Percentiles rank a stretch among this genome's conserved stretches.
Evolutionary conservation across 1,140 invertebrate species (phyloP).

Genomic region (Hypsibius dujardini): DNA sequence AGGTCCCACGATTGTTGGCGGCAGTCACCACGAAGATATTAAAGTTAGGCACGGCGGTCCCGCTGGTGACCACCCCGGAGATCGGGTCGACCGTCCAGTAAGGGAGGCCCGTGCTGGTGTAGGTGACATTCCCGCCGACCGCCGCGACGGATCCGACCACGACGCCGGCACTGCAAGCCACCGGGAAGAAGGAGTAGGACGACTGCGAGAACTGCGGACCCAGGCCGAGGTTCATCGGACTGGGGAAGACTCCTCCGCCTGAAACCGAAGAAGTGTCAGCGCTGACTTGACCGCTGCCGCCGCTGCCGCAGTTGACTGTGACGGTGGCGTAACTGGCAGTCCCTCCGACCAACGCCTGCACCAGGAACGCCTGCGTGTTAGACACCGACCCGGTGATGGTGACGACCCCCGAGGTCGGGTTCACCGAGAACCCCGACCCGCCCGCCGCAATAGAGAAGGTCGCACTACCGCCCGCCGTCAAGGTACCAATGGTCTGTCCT

Average conservation of each 20-base stretch:
- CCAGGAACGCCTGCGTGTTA: background rate
- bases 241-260: background rate
- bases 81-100: background rate
- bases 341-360: background rate
- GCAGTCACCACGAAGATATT: background rate
- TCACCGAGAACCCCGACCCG: background rate
- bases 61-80: background rate
- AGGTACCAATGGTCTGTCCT: background rate
- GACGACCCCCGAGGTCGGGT: background rate
- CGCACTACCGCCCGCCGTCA: background rate
- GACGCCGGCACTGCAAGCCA: background rate
- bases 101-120: slow-evolving; percentile 3
- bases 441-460: background rate
- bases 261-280: background rate
- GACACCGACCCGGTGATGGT: background rate
- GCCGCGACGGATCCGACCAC: background rate
- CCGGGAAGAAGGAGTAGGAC: background rate
- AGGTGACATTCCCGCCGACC: background rate
- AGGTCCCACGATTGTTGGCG: background rate
- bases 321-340: background rate
- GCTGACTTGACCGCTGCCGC: background rate
- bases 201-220: background rate
- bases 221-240: background rate
- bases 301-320: background rate
- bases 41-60: background rate